Evolutionary conservation across 2,888 invertebrate species (phyloP).

Genomic region (Xestoiulus laeticollis): DNA sequence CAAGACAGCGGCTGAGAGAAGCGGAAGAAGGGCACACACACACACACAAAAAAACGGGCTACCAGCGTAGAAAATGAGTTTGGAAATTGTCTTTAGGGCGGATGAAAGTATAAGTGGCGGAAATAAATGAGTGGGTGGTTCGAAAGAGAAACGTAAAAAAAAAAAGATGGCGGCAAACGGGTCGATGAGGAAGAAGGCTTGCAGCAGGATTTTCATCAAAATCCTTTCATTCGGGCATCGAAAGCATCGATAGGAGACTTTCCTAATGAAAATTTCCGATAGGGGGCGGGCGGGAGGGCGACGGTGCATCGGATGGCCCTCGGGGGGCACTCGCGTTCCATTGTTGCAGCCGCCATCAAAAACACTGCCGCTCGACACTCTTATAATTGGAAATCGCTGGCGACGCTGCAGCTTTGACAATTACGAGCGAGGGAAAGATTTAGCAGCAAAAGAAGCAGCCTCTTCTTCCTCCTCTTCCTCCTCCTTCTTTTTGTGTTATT

Average conservation of each 20-base stretch:
- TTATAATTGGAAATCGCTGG: constrained; percentile 26
- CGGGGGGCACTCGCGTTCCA: constrained; percentile 26
- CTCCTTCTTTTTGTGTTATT: too few relatives aligned
- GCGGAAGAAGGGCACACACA: neutral
- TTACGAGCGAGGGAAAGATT: constrained; percentile 26
- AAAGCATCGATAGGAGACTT: constrained; percentile 14
- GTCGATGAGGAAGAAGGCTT: neutral
- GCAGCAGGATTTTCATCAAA: constrained; percentile 1
- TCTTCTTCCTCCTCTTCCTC: neutral
- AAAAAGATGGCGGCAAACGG: constrained; percentile 9
- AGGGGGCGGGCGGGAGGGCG: neutral
- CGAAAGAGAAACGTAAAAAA: neutral
- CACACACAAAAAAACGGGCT: neutral
- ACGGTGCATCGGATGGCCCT: constrained; percentile 9
- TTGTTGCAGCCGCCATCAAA: constrained; percentile 26
- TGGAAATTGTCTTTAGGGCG: constrained; percentile 26
- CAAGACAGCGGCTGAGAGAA: neutral
- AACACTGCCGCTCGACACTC: constrained; percentile 26
- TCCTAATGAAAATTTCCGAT: constrained; percentile 26
- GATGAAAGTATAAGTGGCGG: constrained; percentile 26
- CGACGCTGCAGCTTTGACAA: constrained; percentile 13
- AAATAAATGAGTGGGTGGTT: constrained; percentile 26
- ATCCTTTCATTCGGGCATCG: constrained; percentile 7
- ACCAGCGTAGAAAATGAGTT: constrained; percentile 18
- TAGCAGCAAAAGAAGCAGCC: neutral